phyloP scores from a whole-genome alignment of 2,797 vertebrate species.

The Numenius phaeopus region DNA sequence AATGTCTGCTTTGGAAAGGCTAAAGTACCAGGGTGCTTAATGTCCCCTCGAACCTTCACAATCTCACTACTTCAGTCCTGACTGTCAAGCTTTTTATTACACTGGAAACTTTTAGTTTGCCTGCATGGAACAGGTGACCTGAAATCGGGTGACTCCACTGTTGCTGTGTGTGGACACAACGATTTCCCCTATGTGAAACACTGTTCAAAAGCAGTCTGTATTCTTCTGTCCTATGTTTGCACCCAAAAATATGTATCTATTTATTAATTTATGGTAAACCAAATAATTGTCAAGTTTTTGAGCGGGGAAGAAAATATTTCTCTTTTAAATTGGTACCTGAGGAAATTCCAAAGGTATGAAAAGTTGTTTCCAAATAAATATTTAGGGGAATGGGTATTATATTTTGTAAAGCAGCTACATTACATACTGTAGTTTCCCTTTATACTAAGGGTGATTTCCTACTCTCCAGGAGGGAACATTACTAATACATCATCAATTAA shows the following conservation, averaged over 20 bases:
- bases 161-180: accelerated
- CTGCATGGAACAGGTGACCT: neutral
- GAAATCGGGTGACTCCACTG: neutral
- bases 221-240: neutral
- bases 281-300: neutral
- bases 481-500: neutral
- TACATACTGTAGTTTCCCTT: neutral
- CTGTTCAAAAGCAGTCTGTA: neutral
- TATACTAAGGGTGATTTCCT: neutral
- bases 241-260: neutral
- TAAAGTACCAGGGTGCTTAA: neutral
- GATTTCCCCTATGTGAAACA: neutral
- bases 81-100: neutral
- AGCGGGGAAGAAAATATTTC: accelerated
- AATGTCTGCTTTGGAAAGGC: neutral
- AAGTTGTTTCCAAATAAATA: neutral
- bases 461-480: neutral
- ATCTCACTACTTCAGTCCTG: neutral
- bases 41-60: neutral
- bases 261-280: neutral
- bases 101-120: neutral
- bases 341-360: neutral
- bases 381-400: neutral
- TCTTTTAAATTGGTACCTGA: neutral
- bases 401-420: neutral